These are phyloP conservation scores for Castor canadensis DNA, from an alignment of 2,113 vertebrate genomes.

Conservation along the genomic window DNA sequence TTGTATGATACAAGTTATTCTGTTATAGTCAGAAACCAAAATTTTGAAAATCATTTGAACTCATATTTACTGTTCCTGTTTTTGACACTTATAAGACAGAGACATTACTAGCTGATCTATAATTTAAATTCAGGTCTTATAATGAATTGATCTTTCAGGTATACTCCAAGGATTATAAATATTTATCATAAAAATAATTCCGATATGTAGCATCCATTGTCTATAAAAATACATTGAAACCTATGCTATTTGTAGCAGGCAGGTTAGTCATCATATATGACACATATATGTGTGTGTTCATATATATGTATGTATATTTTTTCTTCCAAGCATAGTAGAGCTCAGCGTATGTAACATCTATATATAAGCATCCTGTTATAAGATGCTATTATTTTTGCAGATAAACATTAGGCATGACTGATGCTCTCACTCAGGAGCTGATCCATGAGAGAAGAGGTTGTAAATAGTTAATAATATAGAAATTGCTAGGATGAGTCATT, in stretches of 20 bases:
- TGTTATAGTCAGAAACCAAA: not conserved
- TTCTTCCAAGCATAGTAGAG: not conserved
- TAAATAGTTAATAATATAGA: conserved; percentile 39
- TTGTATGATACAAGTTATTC: not conserved
- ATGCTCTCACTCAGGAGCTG: not conserved
- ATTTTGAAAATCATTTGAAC: conserved; percentile 17
- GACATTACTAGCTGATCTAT: not conserved
- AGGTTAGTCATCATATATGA: not conserved
- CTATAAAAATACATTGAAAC: not conserved
- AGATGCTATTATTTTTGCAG: not conserved
- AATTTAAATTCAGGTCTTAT: not conserved
- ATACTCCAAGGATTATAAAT: not conserved
- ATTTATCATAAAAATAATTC: conserved; percentile 13
- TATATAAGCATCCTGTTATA: not conserved
- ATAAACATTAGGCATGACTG: not conserved
- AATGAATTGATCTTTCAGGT: not conserved
- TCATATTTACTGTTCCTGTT: not conserved
- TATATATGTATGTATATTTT: not conserved
- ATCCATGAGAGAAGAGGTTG: not conserved
- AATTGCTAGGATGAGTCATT: conserved; percentile 58
- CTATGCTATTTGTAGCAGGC: not conserved
- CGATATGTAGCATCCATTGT: not conserved
- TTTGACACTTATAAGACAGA: not conserved
- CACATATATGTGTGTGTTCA: not conserved
- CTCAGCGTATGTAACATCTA: not conserved